These are phyloP conservation scores for Phyto melanocephala DNA, from an alignment of 2,888 invertebrate genomes.

Conservation along the genomic window DNA sequence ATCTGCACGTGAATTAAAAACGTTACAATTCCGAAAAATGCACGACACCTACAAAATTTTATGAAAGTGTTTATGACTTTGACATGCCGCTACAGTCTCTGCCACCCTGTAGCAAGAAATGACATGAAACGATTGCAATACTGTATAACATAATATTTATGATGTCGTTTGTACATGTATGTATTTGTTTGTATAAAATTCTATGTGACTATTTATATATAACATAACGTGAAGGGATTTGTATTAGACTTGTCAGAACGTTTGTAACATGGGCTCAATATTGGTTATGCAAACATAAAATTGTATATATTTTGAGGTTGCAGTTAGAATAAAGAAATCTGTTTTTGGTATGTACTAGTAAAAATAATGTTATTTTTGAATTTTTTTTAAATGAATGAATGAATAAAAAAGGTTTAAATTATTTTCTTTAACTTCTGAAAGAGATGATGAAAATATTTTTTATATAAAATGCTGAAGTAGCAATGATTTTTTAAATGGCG, in stretches of 20 bases:
- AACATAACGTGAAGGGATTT: not conserved
- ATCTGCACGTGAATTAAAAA: conserved; percentile 14
- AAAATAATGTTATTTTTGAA: no score
- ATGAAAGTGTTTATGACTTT: conserved; percentile 63
- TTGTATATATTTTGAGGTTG: no score
- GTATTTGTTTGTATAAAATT: conserved; percentile 39
- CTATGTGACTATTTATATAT: not conserved
- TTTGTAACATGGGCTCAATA: not conserved
- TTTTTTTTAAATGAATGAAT: no score
- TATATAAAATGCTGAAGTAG: no score
- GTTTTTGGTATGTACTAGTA: no score
- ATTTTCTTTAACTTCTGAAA: no score
- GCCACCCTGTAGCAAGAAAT: conserved; percentile 33
- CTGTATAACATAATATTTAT: conserved; percentile 16
- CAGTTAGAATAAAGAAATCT: no score
- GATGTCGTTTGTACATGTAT: no score
- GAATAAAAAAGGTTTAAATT: no score
- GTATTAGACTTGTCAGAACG: not conserved
- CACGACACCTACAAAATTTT: conserved; percentile 60
- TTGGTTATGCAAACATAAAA: no score
- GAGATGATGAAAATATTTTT: no score
- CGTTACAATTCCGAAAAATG: conserved; percentile 21
- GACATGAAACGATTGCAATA: conserved; percentile 33
- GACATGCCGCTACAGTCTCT: conserved; percentile 34
- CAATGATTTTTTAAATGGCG: no score